Evolutionary conservation across 2,797 vertebrate species (phyloP).

Genomic region (Pachyuromys duprasi): DNA sequence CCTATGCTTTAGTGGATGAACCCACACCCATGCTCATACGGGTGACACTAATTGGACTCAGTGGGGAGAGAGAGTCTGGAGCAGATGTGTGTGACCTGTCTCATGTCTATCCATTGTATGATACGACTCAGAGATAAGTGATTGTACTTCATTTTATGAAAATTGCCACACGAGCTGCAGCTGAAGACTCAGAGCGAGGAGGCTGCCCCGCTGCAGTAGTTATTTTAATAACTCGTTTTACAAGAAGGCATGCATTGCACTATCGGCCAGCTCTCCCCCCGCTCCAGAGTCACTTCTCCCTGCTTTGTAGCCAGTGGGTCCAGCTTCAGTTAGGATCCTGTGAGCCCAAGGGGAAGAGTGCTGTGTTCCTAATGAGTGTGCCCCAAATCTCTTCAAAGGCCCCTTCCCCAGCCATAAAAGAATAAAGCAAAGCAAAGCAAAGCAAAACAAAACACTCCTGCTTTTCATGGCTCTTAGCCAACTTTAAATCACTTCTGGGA

Average conservation of each 20-base stretch:
- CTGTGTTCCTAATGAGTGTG: not conserved
- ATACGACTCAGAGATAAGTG: not conserved
- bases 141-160: conserved; percentile 27
- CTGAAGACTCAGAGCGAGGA: not conserved
- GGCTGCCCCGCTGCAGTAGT: not conserved
- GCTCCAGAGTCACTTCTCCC: conserved; percentile 1
- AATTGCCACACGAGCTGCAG: not conserved
- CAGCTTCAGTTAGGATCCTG: conserved; percentile 13
- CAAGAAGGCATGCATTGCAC: not conserved
- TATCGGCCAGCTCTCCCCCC: not conserved
- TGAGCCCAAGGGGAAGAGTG: not conserved
- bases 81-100: not conserved
- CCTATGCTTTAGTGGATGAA: too few relatives aligned
- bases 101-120: not conserved
- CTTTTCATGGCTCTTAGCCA: not conserved
- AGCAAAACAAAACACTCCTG: not conserved
- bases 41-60: not conserved
- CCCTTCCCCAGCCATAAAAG: not conserved
- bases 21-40: not conserved
- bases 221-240: conserved; percentile 53
- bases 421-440: not conserved
- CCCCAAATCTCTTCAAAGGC: not conserved
- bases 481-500: conserved; percentile 4
- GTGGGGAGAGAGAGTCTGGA: not conserved
- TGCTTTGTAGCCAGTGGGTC: not conserved